phyloP scores from a whole-genome alignment of 2,797 vertebrate genomes.

The Helostoma temminkii region DNA sequence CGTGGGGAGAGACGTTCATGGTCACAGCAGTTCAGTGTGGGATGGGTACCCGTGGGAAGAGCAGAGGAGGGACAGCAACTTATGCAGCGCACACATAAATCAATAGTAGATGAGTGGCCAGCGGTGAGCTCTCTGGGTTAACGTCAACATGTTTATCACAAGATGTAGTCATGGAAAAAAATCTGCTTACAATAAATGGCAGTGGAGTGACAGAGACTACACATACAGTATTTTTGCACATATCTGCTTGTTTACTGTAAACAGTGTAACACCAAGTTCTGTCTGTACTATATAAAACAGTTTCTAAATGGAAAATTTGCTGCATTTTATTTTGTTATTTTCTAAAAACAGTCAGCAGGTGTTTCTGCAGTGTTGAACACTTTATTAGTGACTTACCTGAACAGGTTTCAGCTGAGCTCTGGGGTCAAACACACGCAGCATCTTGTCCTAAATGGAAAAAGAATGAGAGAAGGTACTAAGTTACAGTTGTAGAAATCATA shows the following conservation, averaged over 20 bases:
- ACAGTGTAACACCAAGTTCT: not conserved
- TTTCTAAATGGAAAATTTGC: not conserved
- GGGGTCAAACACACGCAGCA: constrained; percentile 92
- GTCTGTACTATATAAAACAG: not conserved
- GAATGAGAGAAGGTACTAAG: constrained; percentile 2
- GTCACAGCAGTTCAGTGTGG: constrained; percentile 33
- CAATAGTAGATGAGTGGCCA: constrained; percentile 41
- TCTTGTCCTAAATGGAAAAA: constrained; percentile 88
- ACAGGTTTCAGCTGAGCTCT: constrained; percentile 86
- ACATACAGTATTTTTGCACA: not conserved
- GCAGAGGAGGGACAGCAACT: constrained; percentile 27
- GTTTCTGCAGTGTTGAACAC: not conserved
- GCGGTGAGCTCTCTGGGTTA: constrained; percentile 42
- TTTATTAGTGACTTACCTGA: constrained; percentile 84
- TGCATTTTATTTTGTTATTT: not conserved
- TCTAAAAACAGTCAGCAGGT: not conserved
- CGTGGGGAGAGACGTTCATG: constrained; percentile 45
- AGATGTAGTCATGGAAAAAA: not conserved
- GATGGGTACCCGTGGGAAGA: constrained; percentile 67
- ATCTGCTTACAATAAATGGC: not conserved
- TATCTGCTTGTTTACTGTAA: not conserved
- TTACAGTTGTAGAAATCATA: not conserved
- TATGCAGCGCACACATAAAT: constrained; percentile 61
- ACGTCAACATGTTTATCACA: constrained; percentile 61
- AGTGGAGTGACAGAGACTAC: not conserved